Evolutionary conservation across 2,113 vertebrate species (phyloP).

Genomic region (Nycticorax nycticorax): DNA sequence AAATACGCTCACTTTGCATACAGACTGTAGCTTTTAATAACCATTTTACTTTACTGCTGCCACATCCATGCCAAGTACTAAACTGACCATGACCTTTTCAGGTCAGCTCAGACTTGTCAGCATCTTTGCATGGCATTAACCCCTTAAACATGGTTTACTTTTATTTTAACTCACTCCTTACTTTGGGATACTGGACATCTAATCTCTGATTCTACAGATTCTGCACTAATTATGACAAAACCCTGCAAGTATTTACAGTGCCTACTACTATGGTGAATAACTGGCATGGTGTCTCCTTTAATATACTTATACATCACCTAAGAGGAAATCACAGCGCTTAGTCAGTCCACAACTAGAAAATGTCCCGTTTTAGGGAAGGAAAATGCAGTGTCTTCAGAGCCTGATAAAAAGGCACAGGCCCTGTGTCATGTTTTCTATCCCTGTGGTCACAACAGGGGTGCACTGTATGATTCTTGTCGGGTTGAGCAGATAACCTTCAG

Average conservation of each 20-base stretch:
- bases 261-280: background rate
- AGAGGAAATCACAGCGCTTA: background rate
- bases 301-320: background rate
- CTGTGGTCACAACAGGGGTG: background rate
- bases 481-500: background rate
- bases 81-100: background rate
- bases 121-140: background rate
- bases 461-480: rapidly evolving
- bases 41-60: background rate
- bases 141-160: background rate
- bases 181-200: background rate
- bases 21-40: background rate
- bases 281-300: background rate
- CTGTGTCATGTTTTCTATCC: rapidly evolving
- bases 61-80: background rate
- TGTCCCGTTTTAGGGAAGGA: background rate
- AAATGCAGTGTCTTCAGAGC: background rate
- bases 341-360: background rate
- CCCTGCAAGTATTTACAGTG: background rate
- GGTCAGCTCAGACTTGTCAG: background rate
- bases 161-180: background rate
- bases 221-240: background rate
- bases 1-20: background rate
- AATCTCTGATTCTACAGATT: background rate
- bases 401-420: background rate